phyloP scores from a whole-genome alignment of 2,113 vertebrate species.

The Fulmarus glacialis region DNA sequence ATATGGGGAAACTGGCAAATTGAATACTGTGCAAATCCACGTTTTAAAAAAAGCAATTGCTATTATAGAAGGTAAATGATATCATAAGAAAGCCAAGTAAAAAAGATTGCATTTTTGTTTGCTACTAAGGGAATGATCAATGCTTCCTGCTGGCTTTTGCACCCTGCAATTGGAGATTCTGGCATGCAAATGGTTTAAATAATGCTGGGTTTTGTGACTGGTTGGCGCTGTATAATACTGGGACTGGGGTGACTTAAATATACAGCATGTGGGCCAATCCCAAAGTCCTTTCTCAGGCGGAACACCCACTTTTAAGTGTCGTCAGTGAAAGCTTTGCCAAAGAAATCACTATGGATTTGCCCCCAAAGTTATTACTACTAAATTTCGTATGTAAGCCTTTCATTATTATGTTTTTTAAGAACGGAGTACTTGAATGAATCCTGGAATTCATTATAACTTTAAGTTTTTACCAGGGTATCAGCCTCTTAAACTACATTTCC shows the following conservation, averaged over 20 bases:
- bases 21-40: slow-evolving; percentile 71
- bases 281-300: background rate
- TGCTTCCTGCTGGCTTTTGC: slow-evolving; percentile 44
- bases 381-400: slow-evolving; percentile 43
- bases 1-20: slow-evolving; percentile 72
- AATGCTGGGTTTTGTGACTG: slow-evolving; percentile 51
- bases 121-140: slow-evolving; percentile 60
- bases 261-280: background rate
- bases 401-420: slow-evolving; percentile 55
- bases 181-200: slow-evolving; percentile 17
- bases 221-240: slow-evolving; percentile 26
- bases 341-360: slow-evolving; percentile 36
- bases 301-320: slow-evolving; percentile 44
- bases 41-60: slow-evolving; percentile 73
- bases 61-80: slow-evolving; percentile 78
- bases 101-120: slow-evolving; percentile 68
- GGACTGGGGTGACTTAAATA: slow-evolving; percentile 47
- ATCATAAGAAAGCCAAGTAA: slow-evolving; percentile 62
- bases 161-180: slow-evolving; percentile 42
- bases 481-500: background rate
- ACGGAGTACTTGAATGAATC: background rate
- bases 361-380: slow-evolving; percentile 48
- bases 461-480: background rate
- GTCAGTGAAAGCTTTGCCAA: slow-evolving; percentile 40
- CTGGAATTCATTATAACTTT: slow-evolving; percentile 26